Base-by-base conservation (phyloP, 2,888 invertebrate species). In the Rhagium mordax region DNA sequence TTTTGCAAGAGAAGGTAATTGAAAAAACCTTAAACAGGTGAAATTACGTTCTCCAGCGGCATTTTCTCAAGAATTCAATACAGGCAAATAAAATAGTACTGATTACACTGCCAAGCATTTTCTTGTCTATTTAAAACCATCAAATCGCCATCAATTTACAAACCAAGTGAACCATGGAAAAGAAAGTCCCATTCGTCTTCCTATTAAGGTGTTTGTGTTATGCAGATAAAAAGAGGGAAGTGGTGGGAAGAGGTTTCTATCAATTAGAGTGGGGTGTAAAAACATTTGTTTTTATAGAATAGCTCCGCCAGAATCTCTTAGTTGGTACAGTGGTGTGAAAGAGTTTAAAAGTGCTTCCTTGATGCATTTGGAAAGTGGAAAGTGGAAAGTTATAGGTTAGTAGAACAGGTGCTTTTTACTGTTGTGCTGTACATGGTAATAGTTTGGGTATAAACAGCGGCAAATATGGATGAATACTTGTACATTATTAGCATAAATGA, bases 121-220 rank as follows among this genome's bases (percentile, higher is more conserved):
- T 51, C 18, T 60, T 3, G 29, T 15, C n/a, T 16, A n/a, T 18
- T 8, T 13, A 13, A n/a, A 13, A 16, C 20, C 65, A 53, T 51
- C 57, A 18, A 67, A 57, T 55, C 51, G 15, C 57, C 57, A 41
- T 67, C 41, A 33, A 41, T 18, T 21, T n/a, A 18, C 10, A 24
- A n/a, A 16, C 16, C 57, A n/a, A 57, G 18, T 67, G 20, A 57
- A 41, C 41, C 67, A 20, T 67, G 57, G 57, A 67, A 67, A 67
- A 67, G 67, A 67, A 67, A 67, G 67, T 67, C 33, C 57, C 2
- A 24, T 57, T 41, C 67, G 49, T 67, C 67, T 67, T 67, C 67
- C 67, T 67, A 67, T 66, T 66, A 66, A 66, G 66, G 53, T 47
- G n/a, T 24, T 55, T 61, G 61, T 55, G 57, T 47, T 18, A 41